phyloP scores from a whole-genome alignment of 2,888 invertebrate genomes.

The Polyploca ridens region DNA sequence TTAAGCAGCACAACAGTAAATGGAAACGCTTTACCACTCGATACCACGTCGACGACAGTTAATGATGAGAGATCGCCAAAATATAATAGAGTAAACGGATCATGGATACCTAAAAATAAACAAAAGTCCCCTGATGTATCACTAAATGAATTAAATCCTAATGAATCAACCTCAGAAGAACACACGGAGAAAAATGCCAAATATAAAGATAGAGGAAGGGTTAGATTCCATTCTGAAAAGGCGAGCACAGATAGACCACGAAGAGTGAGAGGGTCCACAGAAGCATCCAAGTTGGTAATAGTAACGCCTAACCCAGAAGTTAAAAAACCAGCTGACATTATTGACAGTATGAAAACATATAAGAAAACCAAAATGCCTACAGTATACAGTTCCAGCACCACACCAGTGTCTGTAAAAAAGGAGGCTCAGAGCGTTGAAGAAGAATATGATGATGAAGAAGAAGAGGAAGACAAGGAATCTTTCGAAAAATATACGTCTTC shows the following conservation, averaged over 20 bases:
- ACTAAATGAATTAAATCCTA: constrained; percentile 71
- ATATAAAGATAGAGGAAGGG: constrained; percentile 77
- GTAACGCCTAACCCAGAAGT: constrained; percentile 76
- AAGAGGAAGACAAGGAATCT: constrained; percentile 60
- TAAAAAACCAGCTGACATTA: constrained; percentile 69
- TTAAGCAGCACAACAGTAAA: constrained; percentile 66
- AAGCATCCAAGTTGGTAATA: constrained; percentile 59
- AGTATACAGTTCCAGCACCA: constrained; percentile 44
- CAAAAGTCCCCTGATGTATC: constrained; percentile 65
- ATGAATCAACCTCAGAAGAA: constrained; percentile 73
- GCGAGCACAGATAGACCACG: constrained; percentile 57
- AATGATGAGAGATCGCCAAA: constrained; percentile 58
- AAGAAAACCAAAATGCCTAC: constrained; percentile 70
- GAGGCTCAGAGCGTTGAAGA: constrained; percentile 50
- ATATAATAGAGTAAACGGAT: constrained; percentile 47
- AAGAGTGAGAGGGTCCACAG: constrained; percentile 53
- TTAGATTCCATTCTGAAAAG: constrained; percentile 61
- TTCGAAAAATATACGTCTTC: constrained; percentile 78
- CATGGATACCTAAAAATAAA: constrained; percentile 50
- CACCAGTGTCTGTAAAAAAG: constrained; percentile 43
- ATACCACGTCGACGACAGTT: constrained; percentile 57
- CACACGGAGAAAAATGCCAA: constrained; percentile 77
- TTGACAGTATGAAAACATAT: constrained; percentile 68
- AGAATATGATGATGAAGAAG: constrained; percentile 59
- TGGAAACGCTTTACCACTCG: constrained; percentile 63